phyloP scores from a whole-genome alignment of 2,113 vertebrate genomes.

The Forbesichthys agassizii region DNA sequence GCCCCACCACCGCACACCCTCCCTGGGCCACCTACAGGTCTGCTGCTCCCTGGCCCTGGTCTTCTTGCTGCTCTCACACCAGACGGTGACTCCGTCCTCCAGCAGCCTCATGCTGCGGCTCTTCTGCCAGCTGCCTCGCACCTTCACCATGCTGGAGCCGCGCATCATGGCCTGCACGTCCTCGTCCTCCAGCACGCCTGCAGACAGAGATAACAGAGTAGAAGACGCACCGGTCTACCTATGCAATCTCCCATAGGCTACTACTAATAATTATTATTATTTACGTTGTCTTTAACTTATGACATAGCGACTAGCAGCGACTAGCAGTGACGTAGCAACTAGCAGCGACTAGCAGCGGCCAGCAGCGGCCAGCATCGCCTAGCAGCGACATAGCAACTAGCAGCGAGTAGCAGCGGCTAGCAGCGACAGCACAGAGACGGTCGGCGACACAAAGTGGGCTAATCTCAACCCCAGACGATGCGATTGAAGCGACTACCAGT shows the following conservation, averaged over 20 bases:
- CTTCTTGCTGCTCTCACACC: slow-evolving; percentile 85
- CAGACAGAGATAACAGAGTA: background rate
- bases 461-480: no score
- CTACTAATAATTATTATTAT: background rate
- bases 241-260: background rate
- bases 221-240: no score
- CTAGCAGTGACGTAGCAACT: no score
- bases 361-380: no score
- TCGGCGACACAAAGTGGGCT: no score
- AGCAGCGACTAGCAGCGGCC: no score
- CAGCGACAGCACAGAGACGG: no score
- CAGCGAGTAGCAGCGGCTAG: no score
- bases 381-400: no score
- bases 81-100: slow-evolving; percentile 89
- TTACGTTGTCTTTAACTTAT: background rate
- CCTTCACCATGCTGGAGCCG: slow-evolving; percentile 88
- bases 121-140: slow-evolving; percentile 84
- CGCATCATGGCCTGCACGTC: slow-evolving; percentile 86
- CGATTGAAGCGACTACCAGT: no score
- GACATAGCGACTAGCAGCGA: no score
- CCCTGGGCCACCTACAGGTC: slow-evolving; percentile 82
- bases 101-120: slow-evolving; percentile 83
- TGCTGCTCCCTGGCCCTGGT: slow-evolving; percentile 77
- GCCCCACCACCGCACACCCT: background rate
- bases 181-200: slow-evolving; percentile 88